phyloP scores from a whole-genome alignment of 2,797 vertebrate genomes.

The Leuciscus waleckii region DNA sequence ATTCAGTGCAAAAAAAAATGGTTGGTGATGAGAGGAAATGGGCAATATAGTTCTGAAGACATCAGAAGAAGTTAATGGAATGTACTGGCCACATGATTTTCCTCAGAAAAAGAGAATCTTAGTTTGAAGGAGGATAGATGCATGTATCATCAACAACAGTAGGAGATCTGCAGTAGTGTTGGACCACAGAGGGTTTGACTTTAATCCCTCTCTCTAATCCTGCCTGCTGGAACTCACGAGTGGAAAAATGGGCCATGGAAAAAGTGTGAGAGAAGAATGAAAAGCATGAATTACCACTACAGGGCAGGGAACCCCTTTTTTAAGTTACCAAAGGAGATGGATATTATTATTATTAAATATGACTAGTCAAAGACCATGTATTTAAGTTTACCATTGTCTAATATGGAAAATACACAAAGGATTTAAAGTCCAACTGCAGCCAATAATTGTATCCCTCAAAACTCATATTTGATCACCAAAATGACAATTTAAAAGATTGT shows the following conservation, averaged over 20 bases:
- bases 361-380: not conserved
- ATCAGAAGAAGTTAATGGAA: not conserved
- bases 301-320: conserved; percentile 6
- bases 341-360: not conserved
- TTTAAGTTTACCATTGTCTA: not conserved
- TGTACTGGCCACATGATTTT: not conserved
- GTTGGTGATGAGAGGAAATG: not conserved
- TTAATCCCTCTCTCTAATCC: conserved; percentile 57
- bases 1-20: not conserved
- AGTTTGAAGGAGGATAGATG: not conserved
- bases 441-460: too few relatives aligned
- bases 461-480: too few relatives aligned
- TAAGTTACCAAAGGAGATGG: not conserved
- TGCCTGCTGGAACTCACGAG: conserved; percentile 27
- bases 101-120: not conserved
- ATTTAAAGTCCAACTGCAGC: not conserved
- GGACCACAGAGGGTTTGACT: conserved; percentile 42
- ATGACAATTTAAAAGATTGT: too few relatives aligned
- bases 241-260: conserved; percentile 50
- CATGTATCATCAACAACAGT: not conserved
- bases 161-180: conserved; percentile 10
- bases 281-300: conserved; percentile 29
- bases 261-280: conserved; percentile 28
- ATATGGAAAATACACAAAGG: not conserved
- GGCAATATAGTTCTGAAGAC: not conserved